Evolutionary conservation across 1,140 invertebrate genomes (phyloP), one percentile per base, ranked within the genome.

Genomic region (Drosophila triauraria): DNA sequence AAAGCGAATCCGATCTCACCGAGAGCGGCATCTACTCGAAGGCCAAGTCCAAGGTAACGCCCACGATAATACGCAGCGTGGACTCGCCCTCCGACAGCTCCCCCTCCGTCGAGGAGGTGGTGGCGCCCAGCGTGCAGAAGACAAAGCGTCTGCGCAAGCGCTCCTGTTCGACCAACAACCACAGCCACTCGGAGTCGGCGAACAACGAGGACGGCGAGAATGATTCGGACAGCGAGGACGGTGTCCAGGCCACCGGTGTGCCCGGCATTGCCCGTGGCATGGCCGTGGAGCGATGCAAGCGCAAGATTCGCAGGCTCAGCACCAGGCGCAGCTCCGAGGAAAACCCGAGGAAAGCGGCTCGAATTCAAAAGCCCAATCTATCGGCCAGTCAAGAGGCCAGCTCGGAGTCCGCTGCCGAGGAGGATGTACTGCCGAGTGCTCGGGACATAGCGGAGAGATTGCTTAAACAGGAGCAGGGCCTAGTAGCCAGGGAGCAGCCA

Each of bases 1-100:
- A 92, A 50, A 92, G 91, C 56, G 91, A 92, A 80, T 92, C 91
- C 7, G 91, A 92, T 78, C 80, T 92, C 44, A 82, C 80, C 8
- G 91, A 92, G 40, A 82, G 86, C 43, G 85, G 85, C 20, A 76
- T 92, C 4, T 92, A 92, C 32, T 88, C 80, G 3, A 92, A 92
- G 50, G 83, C 63, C 9, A 86, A 75, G 10, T 20, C 50, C 4
- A 91, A 74, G 50, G 6, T 50, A 2, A 74, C 68, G 32, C 58
- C 85, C 4, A 87, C 87, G 6, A 78, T 87, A n/a, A 84, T 91
- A 68, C 80, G 90, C 13, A 79, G 40, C 15, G 38, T 87, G 4
- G 84, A 87, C 12, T 75, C 84, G 4, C 46, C 64, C 3, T 78
- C 80, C 9, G 80, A 65, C 15, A 72, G 68, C 40, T 77, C 85